Conservation (phyloP, 2,113 vertebrate species). For the Pristiophorus japonicus region DNA sequence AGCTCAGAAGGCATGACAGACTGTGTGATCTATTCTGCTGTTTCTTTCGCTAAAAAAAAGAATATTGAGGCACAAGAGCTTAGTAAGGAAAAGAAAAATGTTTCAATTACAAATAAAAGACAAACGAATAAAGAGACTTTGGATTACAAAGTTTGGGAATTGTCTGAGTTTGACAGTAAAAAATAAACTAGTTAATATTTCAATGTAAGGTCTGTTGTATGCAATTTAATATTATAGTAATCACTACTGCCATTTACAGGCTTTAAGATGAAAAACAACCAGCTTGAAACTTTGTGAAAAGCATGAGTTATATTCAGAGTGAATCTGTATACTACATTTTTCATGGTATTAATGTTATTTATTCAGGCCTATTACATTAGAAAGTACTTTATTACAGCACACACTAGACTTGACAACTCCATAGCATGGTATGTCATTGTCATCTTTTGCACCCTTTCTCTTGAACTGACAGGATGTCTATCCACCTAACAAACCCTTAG, state of each 20-base stretch:
- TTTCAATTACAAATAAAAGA: neutral
- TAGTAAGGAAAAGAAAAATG: neutral
- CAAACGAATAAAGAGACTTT: neutral
- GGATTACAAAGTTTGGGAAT: neutral
- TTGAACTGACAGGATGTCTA: conserved; percentile 7
- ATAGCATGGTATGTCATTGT: neutral
- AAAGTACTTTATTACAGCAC: conserved; percentile 1
- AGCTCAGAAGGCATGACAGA: neutral
- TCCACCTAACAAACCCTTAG: conserved; percentile 20
- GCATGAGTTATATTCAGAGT: neutral
- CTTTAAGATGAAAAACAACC: neutral
- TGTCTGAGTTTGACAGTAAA: neutral
- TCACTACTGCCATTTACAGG: neutral
- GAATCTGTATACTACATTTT: neutral
- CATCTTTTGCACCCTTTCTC: conserved; percentile 7
- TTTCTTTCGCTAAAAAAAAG: neutral
- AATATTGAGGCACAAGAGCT: neutral
- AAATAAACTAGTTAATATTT: neutral
- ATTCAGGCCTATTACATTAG: conserved; percentile 3
- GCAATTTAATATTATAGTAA: neutral
- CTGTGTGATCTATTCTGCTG: neutral
- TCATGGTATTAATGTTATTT: neutral
- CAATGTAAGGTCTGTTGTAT: neutral
- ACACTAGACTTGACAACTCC: neutral
- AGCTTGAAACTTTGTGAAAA: conserved; percentile 2